Conservation (phyloP, 2,797 vertebrate genomes). For the Micromesistius poutassou region DNA sequence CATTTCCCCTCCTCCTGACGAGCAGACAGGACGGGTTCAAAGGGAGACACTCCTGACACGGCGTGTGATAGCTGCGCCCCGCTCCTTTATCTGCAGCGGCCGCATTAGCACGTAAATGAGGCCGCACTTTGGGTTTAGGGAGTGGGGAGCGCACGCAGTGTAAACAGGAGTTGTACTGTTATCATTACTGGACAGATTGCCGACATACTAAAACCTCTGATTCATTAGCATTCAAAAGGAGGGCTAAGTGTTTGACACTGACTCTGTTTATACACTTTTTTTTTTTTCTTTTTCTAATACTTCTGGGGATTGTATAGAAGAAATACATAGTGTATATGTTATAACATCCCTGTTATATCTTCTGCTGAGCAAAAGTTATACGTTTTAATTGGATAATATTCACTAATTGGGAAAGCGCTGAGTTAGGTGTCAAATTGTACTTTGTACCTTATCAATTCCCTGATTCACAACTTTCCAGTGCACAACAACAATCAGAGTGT, state of each 20-base stretch:
- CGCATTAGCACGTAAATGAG: slow-evolving; percentile 85
- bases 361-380: slow-evolving; percentile 47
- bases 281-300: slow-evolving; percentile 54
- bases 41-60: slow-evolving; percentile 77
- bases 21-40: slow-evolving; percentile 75
- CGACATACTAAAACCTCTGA: slow-evolving; percentile 76
- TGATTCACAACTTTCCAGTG: background rate
- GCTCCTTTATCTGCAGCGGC: slow-evolving; percentile 74
- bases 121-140: slow-evolving; percentile 75
- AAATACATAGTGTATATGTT: slow-evolving; percentile 44
- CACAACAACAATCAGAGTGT: background rate
- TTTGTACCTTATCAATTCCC: background rate
- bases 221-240: slow-evolving; percentile 73
- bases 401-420: background rate
- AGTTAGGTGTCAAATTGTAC: background rate
- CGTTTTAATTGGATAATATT: slow-evolving; percentile 11
- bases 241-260: slow-evolving; percentile 72
- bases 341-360: slow-evolving; percentile 28
- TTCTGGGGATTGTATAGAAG: slow-evolving; percentile 57
- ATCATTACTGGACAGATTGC: slow-evolving; percentile 80
- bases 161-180: slow-evolving; percentile 76
- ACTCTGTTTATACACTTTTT: slow-evolving; percentile 72
- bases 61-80: slow-evolving; percentile 74
- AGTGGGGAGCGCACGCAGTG: slow-evolving; percentile 69
- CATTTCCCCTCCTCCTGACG: slow-evolving; percentile 69